These are phyloP conservation scores for Trachops cirrhosus DNA, from an alignment of 2,797 vertebrate genomes.

Conservation along the genomic window DNA sequence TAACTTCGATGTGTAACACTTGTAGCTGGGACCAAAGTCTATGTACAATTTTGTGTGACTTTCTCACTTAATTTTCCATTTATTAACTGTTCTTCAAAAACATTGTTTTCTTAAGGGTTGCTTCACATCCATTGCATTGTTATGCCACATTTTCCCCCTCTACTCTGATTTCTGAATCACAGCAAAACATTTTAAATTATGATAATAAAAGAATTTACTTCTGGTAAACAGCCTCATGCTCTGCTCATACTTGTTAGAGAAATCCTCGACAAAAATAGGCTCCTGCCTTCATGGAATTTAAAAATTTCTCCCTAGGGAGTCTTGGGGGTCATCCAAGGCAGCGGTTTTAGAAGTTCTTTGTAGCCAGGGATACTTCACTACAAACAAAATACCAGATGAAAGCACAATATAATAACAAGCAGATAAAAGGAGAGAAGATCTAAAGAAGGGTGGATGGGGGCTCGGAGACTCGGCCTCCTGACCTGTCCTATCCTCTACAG, in stretches of 20 bases:
- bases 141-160: not conserved
- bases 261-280: not conserved
- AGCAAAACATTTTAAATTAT: not conserved
- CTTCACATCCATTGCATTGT: not conserved
- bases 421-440: not conserved
- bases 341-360: conserved; percentile 20
- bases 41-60: not conserved
- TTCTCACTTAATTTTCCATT: not conserved
- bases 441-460: not conserved
- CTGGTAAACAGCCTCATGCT: not conserved
- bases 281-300: not conserved
- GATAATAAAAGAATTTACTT: not conserved
- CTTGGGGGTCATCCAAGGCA: not conserved
- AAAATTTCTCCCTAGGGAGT: not conserved
- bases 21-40: not conserved
- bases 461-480: not conserved
- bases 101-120: not conserved
- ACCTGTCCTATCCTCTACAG: not conserved
- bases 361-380: not conserved
- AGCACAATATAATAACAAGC: not conserved
- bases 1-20: not conserved
- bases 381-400: not conserved
- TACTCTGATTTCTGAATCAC: not conserved
- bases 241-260: not conserved
- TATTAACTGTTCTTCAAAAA: not conserved